phyloP scores from a whole-genome alignment of 2,113 vertebrate species.

The Proterorhinus semilunaris region DNA sequence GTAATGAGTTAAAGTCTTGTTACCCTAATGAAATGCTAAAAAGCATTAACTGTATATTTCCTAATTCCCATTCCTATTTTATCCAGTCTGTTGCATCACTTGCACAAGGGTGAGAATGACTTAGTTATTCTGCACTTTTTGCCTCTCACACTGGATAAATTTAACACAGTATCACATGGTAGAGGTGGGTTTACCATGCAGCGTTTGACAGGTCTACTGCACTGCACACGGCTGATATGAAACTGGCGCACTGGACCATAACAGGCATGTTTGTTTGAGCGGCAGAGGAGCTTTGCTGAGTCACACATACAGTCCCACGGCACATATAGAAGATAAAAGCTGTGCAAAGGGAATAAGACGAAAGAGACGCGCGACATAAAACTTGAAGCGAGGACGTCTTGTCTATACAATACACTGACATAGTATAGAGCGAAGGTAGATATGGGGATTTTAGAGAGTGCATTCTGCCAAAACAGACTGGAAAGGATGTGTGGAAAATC shows the following conservation, averaged over 20 bases:
- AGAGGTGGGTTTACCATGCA: conserved; percentile 32
- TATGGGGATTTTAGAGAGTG: conserved; percentile 25
- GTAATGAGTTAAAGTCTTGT: too few relatives aligned
- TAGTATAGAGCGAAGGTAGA: conserved; percentile 9
- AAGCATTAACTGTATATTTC: not conserved
- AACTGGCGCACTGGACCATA: conserved; percentile 22
- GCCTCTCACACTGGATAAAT: conserved; percentile 27
- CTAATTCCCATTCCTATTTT: not conserved
- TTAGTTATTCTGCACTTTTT: conserved; percentile 16
- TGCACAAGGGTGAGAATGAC: not conserved
- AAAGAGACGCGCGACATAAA: conserved; percentile 1
- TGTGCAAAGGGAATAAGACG: conserved; percentile 17
- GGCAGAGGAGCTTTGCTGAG: conserved; percentile 38
- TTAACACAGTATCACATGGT: conserved; percentile 45
- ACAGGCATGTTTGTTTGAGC: conserved; percentile 44
- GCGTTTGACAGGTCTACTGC: conserved; percentile 22
- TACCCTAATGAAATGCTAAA: conserved; percentile 8
- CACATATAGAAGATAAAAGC: conserved; percentile 18
- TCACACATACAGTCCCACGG: conserved; percentile 37
- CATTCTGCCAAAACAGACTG: conserved; percentile 70
- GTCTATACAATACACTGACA: conserved; percentile 23
- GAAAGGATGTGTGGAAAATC: conserved; percentile 80
- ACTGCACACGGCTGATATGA: conserved; percentile 15
- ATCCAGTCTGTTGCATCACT: not conserved
- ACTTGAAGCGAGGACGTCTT: conserved; percentile 12